Conservation (phyloP, 2,888 invertebrate genomes). For the Ennomos erosarius region DNA sequence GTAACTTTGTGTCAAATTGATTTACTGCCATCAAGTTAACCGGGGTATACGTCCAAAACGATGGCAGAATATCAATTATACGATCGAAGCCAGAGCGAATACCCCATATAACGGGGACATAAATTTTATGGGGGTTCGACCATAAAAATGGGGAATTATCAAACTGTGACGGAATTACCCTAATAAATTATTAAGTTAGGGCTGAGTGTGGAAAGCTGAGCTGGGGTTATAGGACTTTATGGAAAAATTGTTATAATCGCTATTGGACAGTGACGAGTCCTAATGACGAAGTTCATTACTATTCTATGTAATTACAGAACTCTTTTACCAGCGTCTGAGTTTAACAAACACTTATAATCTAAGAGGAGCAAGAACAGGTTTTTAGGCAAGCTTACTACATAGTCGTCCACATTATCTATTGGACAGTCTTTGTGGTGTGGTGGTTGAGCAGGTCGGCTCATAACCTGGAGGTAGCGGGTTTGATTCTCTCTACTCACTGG, state of each 20-base stretch:
- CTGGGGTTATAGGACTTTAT: slow-evolving; percentile 22
- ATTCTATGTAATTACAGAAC: too few species aligned
- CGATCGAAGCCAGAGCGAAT: slow-evolving; percentile 47
- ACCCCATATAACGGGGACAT: slow-evolving; percentile 56
- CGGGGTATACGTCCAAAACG: slow-evolving; percentile 39
- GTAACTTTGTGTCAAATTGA: slow-evolving; percentile 3
- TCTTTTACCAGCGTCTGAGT: too few species aligned
- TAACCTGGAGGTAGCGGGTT: too few species aligned
- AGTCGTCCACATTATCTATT: too few species aligned
- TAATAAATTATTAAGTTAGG: slow-evolving; percentile 62
- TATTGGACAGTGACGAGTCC: too few species aligned
- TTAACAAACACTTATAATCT: too few species aligned
- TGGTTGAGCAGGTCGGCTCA: too few species aligned
- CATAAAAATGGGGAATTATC: slow-evolving; percentile 67
- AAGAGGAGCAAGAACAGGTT: too few species aligned
- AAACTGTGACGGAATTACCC: slow-evolving; percentile 62
- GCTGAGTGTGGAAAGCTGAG: slow-evolving; percentile 44
- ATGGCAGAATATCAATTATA: slow-evolving; percentile 59
- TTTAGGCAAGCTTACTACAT: too few species aligned
- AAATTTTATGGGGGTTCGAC: slow-evolving; percentile 62
- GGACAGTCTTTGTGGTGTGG: too few species aligned
- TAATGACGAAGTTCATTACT: too few species aligned
- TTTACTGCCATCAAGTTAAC: slow-evolving; percentile 20
- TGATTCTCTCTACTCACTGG: too few species aligned
- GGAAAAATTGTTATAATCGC: slow-evolving; percentile 3